Evolutionary conservation across 2,113 vertebrate species (phyloP), one percentile per base, ranked within the genome.

Genomic region (Scomber colias): DNA sequence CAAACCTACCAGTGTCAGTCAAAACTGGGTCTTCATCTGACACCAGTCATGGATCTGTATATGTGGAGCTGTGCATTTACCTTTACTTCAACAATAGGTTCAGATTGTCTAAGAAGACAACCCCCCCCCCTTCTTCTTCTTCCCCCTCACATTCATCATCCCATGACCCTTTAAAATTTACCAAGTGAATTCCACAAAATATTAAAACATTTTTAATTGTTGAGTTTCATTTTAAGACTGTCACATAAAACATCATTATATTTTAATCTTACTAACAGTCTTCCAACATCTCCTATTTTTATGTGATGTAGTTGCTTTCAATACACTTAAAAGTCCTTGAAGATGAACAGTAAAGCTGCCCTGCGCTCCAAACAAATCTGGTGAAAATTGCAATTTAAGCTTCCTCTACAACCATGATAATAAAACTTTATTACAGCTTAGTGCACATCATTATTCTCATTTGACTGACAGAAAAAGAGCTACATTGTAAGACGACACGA

Each of bases 1-100:
- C 50, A 60, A 93, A 71, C 79, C 88, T n/a, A 63, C 69, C 0
- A 91, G 95, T 69, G 27, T 75, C 14, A 84, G 85, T 74, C 96
- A 97, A 83, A 90, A 77, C 19, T 97, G 96, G 96, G 45, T 89
- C 46, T 97, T 97, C 83, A 87, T 85, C 79, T 96, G 91, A 90
- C 14, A 50, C 44, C 40, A n/a, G 17, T 40, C 8, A 17, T 49
- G 50, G 30, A 51, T 66, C 49, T 56, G 1, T 45, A 40, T 24
- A 21, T 10, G 19, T 74, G n/a, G 48, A 73, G 19, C 27, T 35
- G 35, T 35, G 50, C 1, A 48, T 27, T 31, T 27, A 4, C 12
- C 4, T 49, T 35, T 69, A 14, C 17, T 56, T 10, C 12, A 44
- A 16, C 1, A 8, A 35, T 35, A 35, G 19, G 50, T 44, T 55